Conservation (phyloP, 2,888 invertebrate species). For the Amphipyra berbera region DNA sequence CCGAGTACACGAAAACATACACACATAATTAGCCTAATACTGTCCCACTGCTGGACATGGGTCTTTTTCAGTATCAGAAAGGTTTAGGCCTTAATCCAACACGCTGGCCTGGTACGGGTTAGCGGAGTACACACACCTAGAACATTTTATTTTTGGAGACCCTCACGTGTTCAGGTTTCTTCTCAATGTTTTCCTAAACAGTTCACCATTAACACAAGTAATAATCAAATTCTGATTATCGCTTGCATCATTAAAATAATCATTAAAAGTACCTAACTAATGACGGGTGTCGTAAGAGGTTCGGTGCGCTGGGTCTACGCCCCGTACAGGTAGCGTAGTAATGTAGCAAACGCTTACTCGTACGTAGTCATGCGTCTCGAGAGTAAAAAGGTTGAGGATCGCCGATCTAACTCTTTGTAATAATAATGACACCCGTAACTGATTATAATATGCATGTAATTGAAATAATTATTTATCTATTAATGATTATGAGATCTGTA, state of each 20-base stretch:
- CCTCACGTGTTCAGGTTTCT: too few relatives aligned
- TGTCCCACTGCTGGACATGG: too few relatives aligned
- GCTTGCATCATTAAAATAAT: not conserved
- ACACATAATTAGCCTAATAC: too few relatives aligned
- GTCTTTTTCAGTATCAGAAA: too few relatives aligned
- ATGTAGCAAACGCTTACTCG: not conserved
- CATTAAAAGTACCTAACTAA: not conserved
- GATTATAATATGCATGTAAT: slow-evolving; percentile 46
- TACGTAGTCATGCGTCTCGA: not conserved
- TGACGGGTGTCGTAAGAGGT: not conserved
- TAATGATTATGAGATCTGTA: slow-evolving; percentile 55
- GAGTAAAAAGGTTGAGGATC: slow-evolving; percentile 10
- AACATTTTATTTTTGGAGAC: too few relatives aligned
- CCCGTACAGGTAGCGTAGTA: not conserved
- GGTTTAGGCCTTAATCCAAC: too few relatives aligned
- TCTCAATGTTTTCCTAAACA: too few relatives aligned
- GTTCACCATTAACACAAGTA: too few relatives aligned
- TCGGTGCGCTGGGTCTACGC: not conserved
- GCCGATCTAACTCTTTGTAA: slow-evolving; percentile 21
- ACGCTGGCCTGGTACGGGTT: too few relatives aligned
- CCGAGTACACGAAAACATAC: not conserved
- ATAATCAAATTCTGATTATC: too few relatives aligned
- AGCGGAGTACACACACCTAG: too few relatives aligned
- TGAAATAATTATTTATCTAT: slow-evolving; percentile 52
- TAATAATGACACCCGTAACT: slow-evolving; percentile 36